Evolutionary conservation across 2,888 invertebrate species (phyloP), one percentile per base, ranked within the genome.

Genomic region (Oscheius sp.): DNA sequence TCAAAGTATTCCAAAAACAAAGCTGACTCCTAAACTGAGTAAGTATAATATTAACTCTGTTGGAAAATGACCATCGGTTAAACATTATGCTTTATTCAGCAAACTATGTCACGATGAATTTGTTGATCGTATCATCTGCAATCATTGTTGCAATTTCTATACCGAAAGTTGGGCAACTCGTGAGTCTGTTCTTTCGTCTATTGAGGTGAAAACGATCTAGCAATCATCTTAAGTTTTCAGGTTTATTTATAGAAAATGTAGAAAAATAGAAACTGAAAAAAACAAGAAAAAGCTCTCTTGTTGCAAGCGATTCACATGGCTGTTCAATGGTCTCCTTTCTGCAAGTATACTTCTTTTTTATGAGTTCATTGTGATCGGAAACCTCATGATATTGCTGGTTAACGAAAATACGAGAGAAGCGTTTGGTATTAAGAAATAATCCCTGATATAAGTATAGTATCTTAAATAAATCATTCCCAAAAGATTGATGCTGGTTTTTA

Each of bases 1-100:
- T 28, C 38, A 50, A 20, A 64, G 54, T 17, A 64, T 64, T 12
- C 64, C 64, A 32, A 64, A 64, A 30, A 64, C 64, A 9, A 54
- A 64, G 22, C 17, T 8, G 6, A 38, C 20, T 24, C 64, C 64
- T n/a, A 64, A 44, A 26, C 38, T 64, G 12, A 41, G 64, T 64
- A 20, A 54, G 64, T 64, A 28, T 14, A 2, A 20, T 17, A 8
- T 22, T 20, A n/a, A n/a, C n/a, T n/a, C n/a, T 14, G n/a, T 32
- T 36, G 12, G 9, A 36, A 17, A 4, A 6, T 38, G 22, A 22
- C n/a, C 24, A 14, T n/a, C 20, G 47, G 22, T 20, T 47, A n/a
- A 17, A 22, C 17, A 51, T 24, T 9, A 51, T 5, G 14, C 17
- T 28, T 33, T 26, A 9, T 62, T 62, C 33, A 62, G 62, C 62